phyloP scores from a whole-genome alignment of 2,113 vertebrate species.

The human region DNA sequence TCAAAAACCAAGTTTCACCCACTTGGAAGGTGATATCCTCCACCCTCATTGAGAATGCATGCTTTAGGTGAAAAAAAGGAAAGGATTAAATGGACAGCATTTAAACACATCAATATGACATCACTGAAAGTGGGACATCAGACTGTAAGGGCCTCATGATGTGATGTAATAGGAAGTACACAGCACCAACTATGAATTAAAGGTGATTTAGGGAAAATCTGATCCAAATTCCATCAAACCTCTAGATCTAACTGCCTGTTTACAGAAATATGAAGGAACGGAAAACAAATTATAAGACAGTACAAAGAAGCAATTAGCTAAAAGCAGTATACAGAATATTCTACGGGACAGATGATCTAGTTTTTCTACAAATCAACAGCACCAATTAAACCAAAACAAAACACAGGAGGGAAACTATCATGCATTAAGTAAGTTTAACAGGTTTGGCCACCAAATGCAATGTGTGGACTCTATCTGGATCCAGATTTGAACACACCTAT shows the following conservation, averaged over 20 bases:
- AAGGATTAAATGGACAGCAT: not conserved
- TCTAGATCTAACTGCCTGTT: not conserved
- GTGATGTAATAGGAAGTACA: not conserved
- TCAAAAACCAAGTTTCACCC: not conserved
- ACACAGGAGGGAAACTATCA: not conserved
- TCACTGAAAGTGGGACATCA: not conserved
- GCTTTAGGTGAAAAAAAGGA: not conserved
- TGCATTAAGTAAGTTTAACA: not conserved
- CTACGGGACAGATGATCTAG: not conserved
- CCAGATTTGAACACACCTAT: not conserved
- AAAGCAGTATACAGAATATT: not conserved
- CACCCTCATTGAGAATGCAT: not conserved
- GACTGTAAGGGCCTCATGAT: not conserved
- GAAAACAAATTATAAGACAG: not conserved
- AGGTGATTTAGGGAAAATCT: not conserved
- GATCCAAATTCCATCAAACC: not conserved
- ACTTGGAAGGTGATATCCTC: not conserved
- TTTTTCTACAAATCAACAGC: not conserved
- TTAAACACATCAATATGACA: not conserved
- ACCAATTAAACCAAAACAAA: not conserved
- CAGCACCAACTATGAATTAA: not conserved
- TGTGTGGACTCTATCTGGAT: not conserved
- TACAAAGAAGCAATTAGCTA: not conserved
- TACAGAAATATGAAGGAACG: not conserved
- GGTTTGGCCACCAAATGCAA: not conserved